phyloP scores from a whole-genome alignment of 2,113 vertebrate species.

The Lasiurus cinereus region DNA sequence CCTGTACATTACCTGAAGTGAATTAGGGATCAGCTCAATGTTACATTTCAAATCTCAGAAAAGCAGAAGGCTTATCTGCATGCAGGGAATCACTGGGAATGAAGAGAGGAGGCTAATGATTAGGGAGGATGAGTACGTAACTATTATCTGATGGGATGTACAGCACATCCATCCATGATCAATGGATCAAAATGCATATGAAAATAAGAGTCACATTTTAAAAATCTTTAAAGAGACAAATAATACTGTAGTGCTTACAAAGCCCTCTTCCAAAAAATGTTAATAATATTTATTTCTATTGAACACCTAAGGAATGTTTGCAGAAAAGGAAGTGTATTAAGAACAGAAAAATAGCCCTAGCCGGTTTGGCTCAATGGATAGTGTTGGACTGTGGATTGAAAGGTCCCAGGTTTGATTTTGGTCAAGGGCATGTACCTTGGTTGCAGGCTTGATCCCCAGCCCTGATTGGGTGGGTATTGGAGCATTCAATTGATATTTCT shows the following conservation, averaged over 20 bases:
- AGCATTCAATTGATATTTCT: too few species aligned
- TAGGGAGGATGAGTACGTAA: accelerated
- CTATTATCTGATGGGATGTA: accelerated
- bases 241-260: background rate
- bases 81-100: accelerated
- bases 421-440: too few species aligned
- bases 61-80: background rate
- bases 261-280: background rate
- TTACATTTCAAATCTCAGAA: background rate
- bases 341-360: background rate
- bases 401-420: too few species aligned
- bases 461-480: too few species aligned
- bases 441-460: too few species aligned
- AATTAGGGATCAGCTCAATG: background rate
- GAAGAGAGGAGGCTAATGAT: accelerated
- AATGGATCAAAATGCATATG: too few species aligned
- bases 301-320: background rate
- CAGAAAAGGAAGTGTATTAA: background rate
- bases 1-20: accelerated
- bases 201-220: background rate
- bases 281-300: background rate
- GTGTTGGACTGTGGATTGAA: too few species aligned
- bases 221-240: background rate
- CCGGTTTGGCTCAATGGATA: too few species aligned
- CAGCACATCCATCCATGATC: accelerated